Evolutionary conservation across 1,140 invertebrate species (phyloP), one percentile per base, ranked within the genome.

Genomic region (Platyscapa corneri): DNA sequence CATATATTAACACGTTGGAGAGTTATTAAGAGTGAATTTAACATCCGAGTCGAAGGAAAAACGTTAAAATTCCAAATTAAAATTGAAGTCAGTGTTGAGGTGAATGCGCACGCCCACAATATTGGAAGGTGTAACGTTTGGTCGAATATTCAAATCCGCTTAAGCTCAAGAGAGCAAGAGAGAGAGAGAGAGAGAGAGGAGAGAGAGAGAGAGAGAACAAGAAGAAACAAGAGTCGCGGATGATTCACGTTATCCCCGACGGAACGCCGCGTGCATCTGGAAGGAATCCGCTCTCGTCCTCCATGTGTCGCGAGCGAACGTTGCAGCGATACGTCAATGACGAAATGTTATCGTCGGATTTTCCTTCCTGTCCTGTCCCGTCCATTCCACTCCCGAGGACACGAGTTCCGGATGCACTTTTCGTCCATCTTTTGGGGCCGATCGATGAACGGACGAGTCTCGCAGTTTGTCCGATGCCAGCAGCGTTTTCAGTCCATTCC

Each of bases 201-300:
- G 34, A 70, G 67, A 46, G 12, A 32, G 6, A 70, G 23, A 60
- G 27, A 27, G 27, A 60, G 32, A 70, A 70, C 65, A 34, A 70
- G 18, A 37, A 3, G 18, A 70, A 16, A 20, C 34, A 37, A 37
- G 34, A 70, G 67, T 34, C 14, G 14, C 18, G 67, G 1, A 70
- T 70, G 67, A 70, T 70, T 70, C 67, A 70, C 32, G 37, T 70
- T 70, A 14, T 70, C 34, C 67, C 37, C 67, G 67, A 70, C 30
- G 16, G 34, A 34, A 32, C 42, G 42, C 5, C 65, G 30, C 16
- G 65, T 6, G 65, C 30, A 16, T 14, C 16, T 3, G 32, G 34
- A 3, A 39, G 37, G 20, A 37, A 70, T 39, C 37, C 10, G 37
- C 34, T 70, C 34, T 37, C 65, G 23, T 37, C 67, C 30, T 70